These are phyloP conservation scores for Hirtodrosophila confusa DNA, from an alignment of 2,888 invertebrate genomes.

Conservation along the genomic window DNA sequence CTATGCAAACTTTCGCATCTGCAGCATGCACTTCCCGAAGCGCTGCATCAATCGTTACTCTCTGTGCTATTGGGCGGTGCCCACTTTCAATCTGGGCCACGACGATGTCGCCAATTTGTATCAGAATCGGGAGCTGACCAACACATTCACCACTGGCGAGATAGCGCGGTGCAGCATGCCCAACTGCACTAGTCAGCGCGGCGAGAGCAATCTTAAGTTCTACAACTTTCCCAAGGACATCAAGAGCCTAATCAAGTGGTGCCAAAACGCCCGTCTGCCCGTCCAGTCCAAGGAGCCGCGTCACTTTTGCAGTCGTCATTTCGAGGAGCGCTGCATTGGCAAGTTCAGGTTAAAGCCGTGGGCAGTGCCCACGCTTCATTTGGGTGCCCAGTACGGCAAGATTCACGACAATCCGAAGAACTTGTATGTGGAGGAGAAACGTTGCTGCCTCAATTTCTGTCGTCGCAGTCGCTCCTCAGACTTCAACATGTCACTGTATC, in stretches of 20 bases:
- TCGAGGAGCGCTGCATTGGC: slow-evolving; percentile 81
- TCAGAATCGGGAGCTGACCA: slow-evolving; percentile 81
- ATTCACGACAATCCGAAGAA: slow-evolving; percentile 81
- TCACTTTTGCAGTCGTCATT: slow-evolving; percentile 81
- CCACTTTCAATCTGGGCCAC: slow-evolving; percentile 80
- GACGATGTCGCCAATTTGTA: slow-evolving; percentile 82
- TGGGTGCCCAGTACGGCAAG: slow-evolving; percentile 79
- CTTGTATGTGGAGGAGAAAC: slow-evolving; percentile 79
- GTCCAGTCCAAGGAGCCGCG: slow-evolving; percentile 80
- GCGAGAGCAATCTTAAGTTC: slow-evolving; percentile 81
- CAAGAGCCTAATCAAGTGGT: slow-evolving; percentile 81
- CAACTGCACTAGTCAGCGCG: slow-evolving; percentile 77
- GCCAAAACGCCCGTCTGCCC: slow-evolving; percentile 80
- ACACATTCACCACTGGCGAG: slow-evolving; percentile 79
- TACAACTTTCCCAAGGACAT: slow-evolving; percentile 81
- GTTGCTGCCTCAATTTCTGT: slow-evolving; percentile 79
- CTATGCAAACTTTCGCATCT: slow-evolving; percentile 75
- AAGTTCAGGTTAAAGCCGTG: slow-evolving; percentile 81
- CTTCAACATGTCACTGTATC: slow-evolving; percentile 80
- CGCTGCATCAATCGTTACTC: slow-evolving; percentile 82
- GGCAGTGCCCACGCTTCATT: slow-evolving; percentile 80
- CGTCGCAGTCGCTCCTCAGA: slow-evolving; percentile 80
- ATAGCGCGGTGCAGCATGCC: slow-evolving; percentile 82
- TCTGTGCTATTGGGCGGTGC: slow-evolving; percentile 81
- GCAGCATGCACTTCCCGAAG: slow-evolving; percentile 81